Evolutionary conservation across 2,888 invertebrate species (phyloP).

Genomic region (Mongoloraphidia duomilia): DNA sequence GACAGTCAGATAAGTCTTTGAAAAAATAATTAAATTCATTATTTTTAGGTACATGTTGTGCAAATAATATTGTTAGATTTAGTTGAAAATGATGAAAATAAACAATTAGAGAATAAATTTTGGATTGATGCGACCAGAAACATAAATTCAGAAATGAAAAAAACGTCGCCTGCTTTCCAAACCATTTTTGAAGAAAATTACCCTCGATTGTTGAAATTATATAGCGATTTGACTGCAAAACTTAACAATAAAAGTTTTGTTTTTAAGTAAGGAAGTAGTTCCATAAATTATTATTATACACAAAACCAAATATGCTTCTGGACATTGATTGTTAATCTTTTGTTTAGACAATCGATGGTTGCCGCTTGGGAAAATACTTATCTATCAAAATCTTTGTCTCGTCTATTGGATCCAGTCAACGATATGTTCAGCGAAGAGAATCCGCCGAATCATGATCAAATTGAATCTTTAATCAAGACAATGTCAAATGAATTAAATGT

Average conservation of each 20-base stretch:
- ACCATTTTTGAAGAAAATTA: constrained; percentile 80
- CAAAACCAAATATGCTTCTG: constrained; percentile 1
- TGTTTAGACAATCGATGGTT: constrained; percentile 37
- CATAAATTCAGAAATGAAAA: constrained; percentile 36
- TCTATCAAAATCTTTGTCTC: constrained; percentile 66
- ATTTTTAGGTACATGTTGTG: constrained; percentile 31
- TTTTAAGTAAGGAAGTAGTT: constrained; percentile 33
- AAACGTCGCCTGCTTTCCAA: constrained; percentile 43
- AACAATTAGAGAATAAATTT: constrained; percentile 34
- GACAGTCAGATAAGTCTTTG: constrained; percentile 1
- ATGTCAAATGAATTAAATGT: constrained; percentile 68
- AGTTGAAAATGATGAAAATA: constrained; percentile 33
- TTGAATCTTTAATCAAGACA: constrained; percentile 54
- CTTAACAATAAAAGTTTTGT: constrained; percentile 45
- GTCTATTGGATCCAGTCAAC: constrained; percentile 71
- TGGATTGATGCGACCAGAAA: constrained; percentile 35
- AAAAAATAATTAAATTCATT: constrained; percentile 15
- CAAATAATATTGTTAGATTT: constrained; percentile 33
- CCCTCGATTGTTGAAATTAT: constrained; percentile 69
- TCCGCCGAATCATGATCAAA: constrained; percentile 58
- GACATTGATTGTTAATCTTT: constrained; percentile 5
- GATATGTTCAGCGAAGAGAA: constrained; percentile 60
- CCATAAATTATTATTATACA: neutral
- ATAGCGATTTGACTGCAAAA: constrained; percentile 58
- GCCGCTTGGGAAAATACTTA: constrained; percentile 73